phyloP scores from a whole-genome alignment of 2,113 vertebrate species.

The Cyanoderma ruficeps region DNA sequence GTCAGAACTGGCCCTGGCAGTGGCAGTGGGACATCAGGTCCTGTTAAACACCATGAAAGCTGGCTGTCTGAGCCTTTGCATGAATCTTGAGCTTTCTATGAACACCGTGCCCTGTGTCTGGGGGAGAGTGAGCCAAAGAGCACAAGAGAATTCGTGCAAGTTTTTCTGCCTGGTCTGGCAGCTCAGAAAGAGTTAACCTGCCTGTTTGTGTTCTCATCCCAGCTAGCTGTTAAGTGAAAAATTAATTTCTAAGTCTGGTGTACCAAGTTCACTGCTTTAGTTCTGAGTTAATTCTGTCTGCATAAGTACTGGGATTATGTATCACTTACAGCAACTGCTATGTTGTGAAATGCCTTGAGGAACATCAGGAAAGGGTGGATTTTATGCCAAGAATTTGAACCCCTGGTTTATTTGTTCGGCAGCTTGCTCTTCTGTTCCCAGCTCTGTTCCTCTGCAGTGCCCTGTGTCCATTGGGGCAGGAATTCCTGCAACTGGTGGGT shows the following conservation, averaged over 20 bases:
- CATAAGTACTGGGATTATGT: neutral
- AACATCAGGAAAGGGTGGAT: neutral
- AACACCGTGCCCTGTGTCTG: rapidly evolving
- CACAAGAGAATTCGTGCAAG: too few species aligned
- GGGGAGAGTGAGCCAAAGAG: neutral
- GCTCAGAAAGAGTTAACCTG: neutral
- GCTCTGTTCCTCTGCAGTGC: neutral
- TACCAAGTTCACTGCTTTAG: neutral
- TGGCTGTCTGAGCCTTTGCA: neutral
- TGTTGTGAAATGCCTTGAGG: neutral
- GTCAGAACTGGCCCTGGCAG: neutral
- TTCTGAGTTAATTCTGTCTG: conserved; percentile 25
- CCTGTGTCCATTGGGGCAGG: neutral
- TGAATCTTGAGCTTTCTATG: neutral
- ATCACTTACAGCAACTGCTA: neutral
- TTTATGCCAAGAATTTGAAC: neutral
- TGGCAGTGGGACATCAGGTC: neutral
- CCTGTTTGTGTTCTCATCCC: neutral
- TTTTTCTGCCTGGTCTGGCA: neutral
- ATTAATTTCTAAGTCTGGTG: neutral
- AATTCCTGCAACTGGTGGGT: neutral
- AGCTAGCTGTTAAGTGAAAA: conserved; percentile 22
- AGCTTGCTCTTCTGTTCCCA: neutral
- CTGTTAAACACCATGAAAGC: neutral
- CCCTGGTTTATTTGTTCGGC: neutral